Evolutionary conservation across 2,797 vertebrate genomes (phyloP), one percentile per base, ranked within the genome.

Genomic region (Parauchenoglanis punctatus): DNA sequence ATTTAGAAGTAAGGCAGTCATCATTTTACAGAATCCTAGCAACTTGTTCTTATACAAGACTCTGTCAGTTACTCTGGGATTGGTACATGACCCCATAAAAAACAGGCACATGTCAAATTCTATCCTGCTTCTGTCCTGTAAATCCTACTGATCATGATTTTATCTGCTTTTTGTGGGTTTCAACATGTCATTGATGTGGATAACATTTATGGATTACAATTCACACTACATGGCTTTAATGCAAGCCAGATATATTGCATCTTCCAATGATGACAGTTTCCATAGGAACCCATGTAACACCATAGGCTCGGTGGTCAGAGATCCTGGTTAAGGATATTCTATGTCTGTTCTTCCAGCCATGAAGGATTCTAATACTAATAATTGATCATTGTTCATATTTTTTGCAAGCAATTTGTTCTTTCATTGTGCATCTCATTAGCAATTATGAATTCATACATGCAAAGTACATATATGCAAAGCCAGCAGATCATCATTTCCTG

Each of bases 381-480:
- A 31, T 3, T 6, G 0, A 52, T 83, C n/a, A 82, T 49, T 81
- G 23, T 46, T 44, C 3, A 81, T 25, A 61, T 49, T 8, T 13
- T 46, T n/a, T n/a, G 40, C 7, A 46, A 63, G 13, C 18, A 35
- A 78, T 58, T 35, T 20, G 28, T 20, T 23, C 17, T 78, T 78
- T 58, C 17, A 58, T 78, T 77, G 49, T 59, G 54, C 58, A 59
- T 61, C 78, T 61, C 40, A 61, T 61, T 81, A 81, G 58, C 20
- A 61, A 31, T 81, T 23, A 40, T 12, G 35, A 89, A 91, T 91
- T 92, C 83, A 87, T 81, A 89, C 68, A 89, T 89, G 78, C 89
- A 81, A 88, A 61, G 58, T 81, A 81, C 7, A 20, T 56, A 49
- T 49, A 49, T 49, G 49, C 49, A 49, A 49, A 56, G 52, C 78